Base-by-base conservation (phyloP, 2,797 vertebrate genomes). In the Pantherophis alleghaniensis region DNA sequence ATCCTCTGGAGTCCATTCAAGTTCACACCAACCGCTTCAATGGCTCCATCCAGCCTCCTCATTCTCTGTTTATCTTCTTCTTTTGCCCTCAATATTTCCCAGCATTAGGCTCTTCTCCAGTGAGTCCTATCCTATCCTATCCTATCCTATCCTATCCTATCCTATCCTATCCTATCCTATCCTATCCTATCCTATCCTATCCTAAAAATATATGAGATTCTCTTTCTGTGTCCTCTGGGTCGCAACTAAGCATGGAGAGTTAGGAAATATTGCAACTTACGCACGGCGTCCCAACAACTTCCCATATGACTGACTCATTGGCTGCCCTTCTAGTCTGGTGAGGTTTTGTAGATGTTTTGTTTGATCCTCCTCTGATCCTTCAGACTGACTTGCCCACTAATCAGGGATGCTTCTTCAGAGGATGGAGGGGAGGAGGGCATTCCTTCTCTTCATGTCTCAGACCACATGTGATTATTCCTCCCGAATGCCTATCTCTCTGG, bases 401-500 rank as follows among this genome's bases (percentile, higher is more conserved):
- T 92, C 91, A 83, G 32, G 28, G 37, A 53, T 60, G 4, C 28
- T 28, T 37, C 32, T 92, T 91, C n/a, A 86, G 37, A 26, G 69
- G 42, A 24, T n/a, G 11, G n/a, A n/a, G 13, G 7, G 42, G 13
- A 51, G 22, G 20, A 12, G n/a, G 42, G 5, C 24, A 9, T 18
- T 20, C 37, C 24, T 42, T 60, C 26, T 79, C 11, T 59, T 42
- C 56, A 57, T 89, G 37, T 60, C 59, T 60, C 26, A 60, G 91
- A 92, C 91, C 66, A 59, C 91, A 92, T 92, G 14, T 92, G 87
- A 79, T 92, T 92, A 88, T 88, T 92, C 55, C 53, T 88, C 42
- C 47, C 51, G 18, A 88, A 20, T 89, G 66, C 66, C 55, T 79
- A 57, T 92, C n/a, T 92, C 66, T 89, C 18, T 92, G n/a, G 20